These are phyloP conservation scores for Cyclura pinguis DNA, from an alignment of 2,797 vertebrate species.

Conservation along the genomic window DNA sequence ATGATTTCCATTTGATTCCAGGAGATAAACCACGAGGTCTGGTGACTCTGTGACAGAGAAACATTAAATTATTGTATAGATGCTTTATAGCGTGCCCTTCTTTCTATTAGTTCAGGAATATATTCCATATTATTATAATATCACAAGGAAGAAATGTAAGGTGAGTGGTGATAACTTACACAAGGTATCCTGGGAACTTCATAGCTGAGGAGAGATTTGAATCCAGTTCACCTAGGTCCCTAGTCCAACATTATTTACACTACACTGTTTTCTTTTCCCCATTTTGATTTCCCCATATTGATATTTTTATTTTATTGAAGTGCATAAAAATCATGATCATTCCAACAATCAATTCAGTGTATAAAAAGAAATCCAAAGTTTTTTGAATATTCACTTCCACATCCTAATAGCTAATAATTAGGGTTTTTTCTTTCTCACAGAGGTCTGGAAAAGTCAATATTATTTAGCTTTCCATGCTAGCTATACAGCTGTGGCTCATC, in stretches of 20 bases:
- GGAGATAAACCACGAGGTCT: too few relatives aligned
- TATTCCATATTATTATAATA: neutral
- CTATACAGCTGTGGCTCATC: neutral
- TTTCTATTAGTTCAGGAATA: neutral
- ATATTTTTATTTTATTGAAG: neutral
- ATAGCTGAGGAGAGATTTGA: neutral
- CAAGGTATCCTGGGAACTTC: neutral
- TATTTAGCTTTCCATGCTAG: neutral
- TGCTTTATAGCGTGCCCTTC: neutral
- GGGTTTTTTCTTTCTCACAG: neutral
- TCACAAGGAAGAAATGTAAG: neutral
- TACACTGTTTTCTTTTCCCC: neutral
- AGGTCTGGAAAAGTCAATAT: neutral
- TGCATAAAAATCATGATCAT: neutral
- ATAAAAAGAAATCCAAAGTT: neutral
- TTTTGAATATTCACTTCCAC: neutral
- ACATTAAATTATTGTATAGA: too few relatives aligned
- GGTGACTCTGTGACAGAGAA: too few relatives aligned
- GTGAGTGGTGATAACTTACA: neutral
- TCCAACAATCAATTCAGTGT: neutral
- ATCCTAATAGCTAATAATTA: neutral
- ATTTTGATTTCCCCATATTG: neutral
- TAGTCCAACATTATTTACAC: neutral
- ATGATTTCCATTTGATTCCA: too few relatives aligned
- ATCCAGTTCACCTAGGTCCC: neutral